A percentile compares a stretch with the other conserved stretches of the same genome.
phyloP scores from a whole-genome alignment of 53 echinoderm and acorn worm species.

The Holothuria scabra region DNA sequence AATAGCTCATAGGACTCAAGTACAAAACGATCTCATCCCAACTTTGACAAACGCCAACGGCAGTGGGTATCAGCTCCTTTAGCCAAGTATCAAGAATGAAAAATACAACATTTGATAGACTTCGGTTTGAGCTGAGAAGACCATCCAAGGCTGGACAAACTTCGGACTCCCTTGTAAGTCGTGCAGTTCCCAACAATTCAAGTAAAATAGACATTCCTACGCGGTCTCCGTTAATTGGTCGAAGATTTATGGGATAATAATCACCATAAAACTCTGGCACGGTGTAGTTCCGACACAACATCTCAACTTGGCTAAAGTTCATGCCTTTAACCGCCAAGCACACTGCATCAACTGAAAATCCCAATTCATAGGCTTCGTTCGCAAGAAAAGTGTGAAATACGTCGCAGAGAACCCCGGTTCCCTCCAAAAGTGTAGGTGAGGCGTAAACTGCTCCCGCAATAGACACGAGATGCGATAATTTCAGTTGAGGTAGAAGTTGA shows the following conservation, averaged over 20 bases:
- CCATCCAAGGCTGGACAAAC: slow-evolving; percentile 55
- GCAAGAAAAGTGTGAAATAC: slow-evolving; percentile 20
- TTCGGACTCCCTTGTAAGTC: slow-evolving; percentile 18
- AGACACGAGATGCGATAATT: slow-evolving; percentile 7
- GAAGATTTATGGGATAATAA: slow-evolving; percentile 44
- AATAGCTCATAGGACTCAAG: neutral
- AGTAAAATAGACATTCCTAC: slow-evolving; percentile 44
- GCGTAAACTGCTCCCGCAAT: slow-evolving; percentile 29
- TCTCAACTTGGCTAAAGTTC: neutral
- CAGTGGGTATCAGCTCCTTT: slow-evolving; percentile 34
- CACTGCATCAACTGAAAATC: neutral
- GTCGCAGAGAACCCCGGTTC: slow-evolving; percentile 30
- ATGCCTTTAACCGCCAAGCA: slow-evolving; percentile 1
- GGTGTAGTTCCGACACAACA: slow-evolving; percentile 13
- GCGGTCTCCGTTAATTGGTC: slow-evolving; percentile 37
- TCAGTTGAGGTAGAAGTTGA: slow-evolving; percentile 46
- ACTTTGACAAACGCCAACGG: slow-evolving; percentile 46
- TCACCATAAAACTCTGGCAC: slow-evolving; percentile 57
- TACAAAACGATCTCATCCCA: slow-evolving; percentile 13
- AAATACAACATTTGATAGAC: neutral
- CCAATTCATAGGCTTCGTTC: neutral
- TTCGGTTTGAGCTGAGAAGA: slow-evolving; percentile 48
- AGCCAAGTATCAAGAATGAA: slow-evolving; percentile 36
- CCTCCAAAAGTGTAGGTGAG: slow-evolving; percentile 33
- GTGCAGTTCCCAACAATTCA: slow-evolving; percentile 26